These are phyloP conservation scores for Zosterops borbonicus DNA, from an alignment of 2,113 vertebrate species.

Conservation along the genomic window DNA sequence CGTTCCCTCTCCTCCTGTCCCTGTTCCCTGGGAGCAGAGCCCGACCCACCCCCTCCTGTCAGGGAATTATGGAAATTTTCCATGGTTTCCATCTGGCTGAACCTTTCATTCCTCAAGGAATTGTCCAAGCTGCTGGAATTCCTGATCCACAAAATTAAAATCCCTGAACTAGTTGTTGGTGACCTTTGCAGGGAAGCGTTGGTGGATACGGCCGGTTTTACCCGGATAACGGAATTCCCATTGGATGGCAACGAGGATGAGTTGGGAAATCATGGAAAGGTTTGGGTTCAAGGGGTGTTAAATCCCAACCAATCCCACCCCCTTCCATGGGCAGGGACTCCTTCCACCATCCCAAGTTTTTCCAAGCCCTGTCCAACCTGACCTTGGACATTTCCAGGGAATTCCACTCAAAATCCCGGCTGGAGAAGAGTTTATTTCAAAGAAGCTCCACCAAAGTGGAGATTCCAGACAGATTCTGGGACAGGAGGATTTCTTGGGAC, in stretches of 20 bases:
- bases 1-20: background rate
- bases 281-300: background rate
- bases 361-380: background rate
- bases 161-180: background rate
- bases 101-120: background rate
- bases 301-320: background rate
- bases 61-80: background rate
- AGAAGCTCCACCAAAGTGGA: background rate
- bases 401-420: background rate
- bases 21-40: background rate
- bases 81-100: fast-evolving
- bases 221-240: background rate
- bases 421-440: background rate
- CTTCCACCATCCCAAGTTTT: background rate
- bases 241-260: background rate
- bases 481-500: background rate
- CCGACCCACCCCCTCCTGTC: fast-evolving
- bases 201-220: background rate
- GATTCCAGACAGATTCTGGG: background rate
- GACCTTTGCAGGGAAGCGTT: background rate
- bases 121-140: background rate
- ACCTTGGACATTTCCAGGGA: background rate
- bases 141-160: background rate
- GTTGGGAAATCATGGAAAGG: background rate
- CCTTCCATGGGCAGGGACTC: background rate